Conservation (phyloP, 2,797 vertebrate genomes). For the Silurus aristotelis region DNA sequence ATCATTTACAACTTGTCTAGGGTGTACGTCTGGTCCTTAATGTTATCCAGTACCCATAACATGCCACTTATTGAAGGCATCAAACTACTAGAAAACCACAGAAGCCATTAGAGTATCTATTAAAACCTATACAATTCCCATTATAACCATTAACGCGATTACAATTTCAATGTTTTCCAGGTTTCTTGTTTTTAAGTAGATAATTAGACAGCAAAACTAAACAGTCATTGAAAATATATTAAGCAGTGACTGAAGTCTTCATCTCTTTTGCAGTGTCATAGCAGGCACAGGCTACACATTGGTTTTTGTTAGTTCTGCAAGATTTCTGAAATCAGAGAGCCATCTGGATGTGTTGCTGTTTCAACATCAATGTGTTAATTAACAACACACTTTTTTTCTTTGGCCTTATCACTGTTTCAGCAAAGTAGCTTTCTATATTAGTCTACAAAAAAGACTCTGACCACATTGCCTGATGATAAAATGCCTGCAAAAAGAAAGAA, state of each 20-base stretch:
- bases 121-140: no score
- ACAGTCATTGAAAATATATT: background rate
- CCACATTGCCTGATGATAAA: background rate
- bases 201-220: no score
- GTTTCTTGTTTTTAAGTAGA: no score
- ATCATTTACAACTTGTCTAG: no score
- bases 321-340: conserved; percentile 6
- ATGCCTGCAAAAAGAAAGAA: background rate
- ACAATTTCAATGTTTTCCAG: no score
- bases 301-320: conserved; percentile 26
- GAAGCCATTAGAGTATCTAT: no score
- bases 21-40: no score
- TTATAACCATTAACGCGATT: no score
- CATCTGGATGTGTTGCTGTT: conserved; percentile 21
- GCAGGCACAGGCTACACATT: background rate
- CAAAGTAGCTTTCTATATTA: background rate
- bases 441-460: background rate
- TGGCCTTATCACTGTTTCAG: conserved; percentile 1
- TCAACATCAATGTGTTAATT: conserved; percentile 25
- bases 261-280: background rate
- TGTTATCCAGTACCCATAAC: no score
- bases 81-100: no score
- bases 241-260: background rate
- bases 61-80: no score
- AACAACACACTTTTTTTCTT: conserved; percentile 6